Conservation (phyloP, 2,113 vertebrate species). For the Melanotaenia duboulayi region DNA sequence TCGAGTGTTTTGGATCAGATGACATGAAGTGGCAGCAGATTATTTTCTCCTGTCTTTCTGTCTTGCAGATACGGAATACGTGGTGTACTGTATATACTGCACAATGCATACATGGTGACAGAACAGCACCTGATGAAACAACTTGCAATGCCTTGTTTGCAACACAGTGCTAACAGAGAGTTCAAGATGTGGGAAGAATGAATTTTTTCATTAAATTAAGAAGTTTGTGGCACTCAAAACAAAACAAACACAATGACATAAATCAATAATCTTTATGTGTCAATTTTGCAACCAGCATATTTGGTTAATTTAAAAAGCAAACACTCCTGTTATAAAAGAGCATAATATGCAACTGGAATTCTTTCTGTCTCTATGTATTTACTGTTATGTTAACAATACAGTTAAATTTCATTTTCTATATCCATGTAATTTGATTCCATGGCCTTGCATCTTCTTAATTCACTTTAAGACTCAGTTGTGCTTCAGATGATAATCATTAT, state of each 20-base stretch:
- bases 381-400: constrained; percentile 22
- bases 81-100: background rate
- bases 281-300: background rate
- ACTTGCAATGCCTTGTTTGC: constrained; percentile 25
- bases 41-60: constrained; percentile 18
- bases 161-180: constrained; percentile 16
- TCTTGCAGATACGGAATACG: constrained; percentile 1
- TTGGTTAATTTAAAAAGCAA: background rate
- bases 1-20: constrained; percentile 56
- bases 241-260: background rate
- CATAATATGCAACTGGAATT: background rate
- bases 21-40: constrained; percentile 24
- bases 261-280: background rate
- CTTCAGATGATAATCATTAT: constrained; percentile 43
- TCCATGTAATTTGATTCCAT: constrained; percentile 19
- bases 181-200: background rate
- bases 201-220: background rate
- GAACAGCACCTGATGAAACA: constrained; percentile 60
- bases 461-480: constrained; percentile 12
- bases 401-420: constrained; percentile 15
- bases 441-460: constrained; percentile 29
- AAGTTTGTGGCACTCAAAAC: background rate
- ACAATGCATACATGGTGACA: constrained; percentile 12
- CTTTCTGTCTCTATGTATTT: background rate
- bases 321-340: background rate